phyloP scores from a whole-genome alignment of 2,113 vertebrate species.

The Corynorhinus townsendii region DNA sequence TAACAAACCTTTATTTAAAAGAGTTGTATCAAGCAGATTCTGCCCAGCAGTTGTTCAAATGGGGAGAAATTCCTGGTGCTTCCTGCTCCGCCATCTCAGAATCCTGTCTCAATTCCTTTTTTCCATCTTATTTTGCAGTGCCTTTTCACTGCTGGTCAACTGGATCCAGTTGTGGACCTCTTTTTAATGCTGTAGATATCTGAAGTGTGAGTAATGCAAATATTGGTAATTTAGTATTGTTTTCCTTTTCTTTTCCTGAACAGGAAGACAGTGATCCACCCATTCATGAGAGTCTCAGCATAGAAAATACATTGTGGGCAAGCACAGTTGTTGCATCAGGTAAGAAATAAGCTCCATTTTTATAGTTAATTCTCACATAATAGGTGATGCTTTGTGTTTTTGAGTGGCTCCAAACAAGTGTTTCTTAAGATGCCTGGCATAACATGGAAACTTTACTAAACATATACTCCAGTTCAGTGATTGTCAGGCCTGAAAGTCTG shows the following conservation, averaged over 20 bases:
- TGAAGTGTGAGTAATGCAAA: not conserved
- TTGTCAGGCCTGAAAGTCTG: too few species aligned
- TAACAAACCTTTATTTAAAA: not conserved
- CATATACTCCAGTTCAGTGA: rapidly evolving
- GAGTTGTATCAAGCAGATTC: not conserved
- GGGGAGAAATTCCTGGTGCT: not conserved
- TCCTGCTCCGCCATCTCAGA: rapidly evolving
- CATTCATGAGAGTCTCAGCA: constrained; percentile 93
- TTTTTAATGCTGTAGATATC: not conserved
- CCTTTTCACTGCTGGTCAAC: not conserved
- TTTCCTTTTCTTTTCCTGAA: not conserved
- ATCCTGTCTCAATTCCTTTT: too few species aligned
- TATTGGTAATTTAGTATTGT: not conserved
- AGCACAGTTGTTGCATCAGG: constrained; percentile 97
- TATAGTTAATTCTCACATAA: rapidly evolving
- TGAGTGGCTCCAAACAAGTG: not conserved
- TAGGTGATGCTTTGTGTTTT: not conserved
- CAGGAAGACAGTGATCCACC: constrained; percentile 95
- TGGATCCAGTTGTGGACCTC: not conserved
- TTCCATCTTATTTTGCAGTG: not conserved
- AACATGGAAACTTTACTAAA: too few species aligned
- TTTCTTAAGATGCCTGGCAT: not conserved
- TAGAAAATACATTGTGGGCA: constrained; percentile 97
- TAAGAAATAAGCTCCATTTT: constrained; percentile 68
- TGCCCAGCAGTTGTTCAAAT: too few species aligned